phyloP scores from a whole-genome alignment of 2,797 vertebrate genomes.

The Toxotes lorentzi region DNA sequence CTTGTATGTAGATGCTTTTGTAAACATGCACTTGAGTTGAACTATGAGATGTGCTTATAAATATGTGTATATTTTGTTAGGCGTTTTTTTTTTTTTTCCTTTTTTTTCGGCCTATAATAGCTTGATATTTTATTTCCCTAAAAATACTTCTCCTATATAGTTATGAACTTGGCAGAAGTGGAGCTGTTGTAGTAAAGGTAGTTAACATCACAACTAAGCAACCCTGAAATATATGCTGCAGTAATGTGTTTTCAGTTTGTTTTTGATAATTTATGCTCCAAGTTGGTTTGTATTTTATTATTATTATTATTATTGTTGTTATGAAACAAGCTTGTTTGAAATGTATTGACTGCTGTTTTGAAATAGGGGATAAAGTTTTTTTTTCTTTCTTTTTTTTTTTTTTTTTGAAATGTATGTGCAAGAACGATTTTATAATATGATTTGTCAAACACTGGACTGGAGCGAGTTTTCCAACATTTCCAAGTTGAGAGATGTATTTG shows the following conservation, averaged over 20 bases:
- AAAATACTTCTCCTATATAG: conserved; percentile 71
- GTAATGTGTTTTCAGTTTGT: conserved; percentile 90
- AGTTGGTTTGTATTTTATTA: conserved; percentile 92
- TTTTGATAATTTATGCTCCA: conserved; percentile 93
- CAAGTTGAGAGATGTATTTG: conserved; percentile 82
- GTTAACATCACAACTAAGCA: conserved; percentile 89
- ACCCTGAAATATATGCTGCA: conserved; percentile 99
- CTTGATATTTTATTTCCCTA: conserved; percentile 75
- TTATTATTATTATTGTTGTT: conserved; percentile 88
- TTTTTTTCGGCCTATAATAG: conserved; percentile 60
- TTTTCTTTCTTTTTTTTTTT: conserved; percentile 59
- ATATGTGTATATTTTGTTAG: conserved; percentile 82
- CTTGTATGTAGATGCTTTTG: conserved; percentile 83
- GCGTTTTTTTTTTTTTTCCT: conserved; percentile 33
- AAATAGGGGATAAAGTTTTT: conserved; percentile 94
- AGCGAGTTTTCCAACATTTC: conserved; percentile 90
- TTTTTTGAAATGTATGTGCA: conserved; percentile 76
- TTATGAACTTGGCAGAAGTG: conserved; percentile 82
- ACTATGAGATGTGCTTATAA: conserved; percentile 78
- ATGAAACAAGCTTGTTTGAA: conserved; percentile 95
- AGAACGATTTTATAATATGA: conserved; percentile 94
- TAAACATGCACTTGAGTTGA: conserved; percentile 84
- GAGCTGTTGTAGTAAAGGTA: conserved; percentile 89
- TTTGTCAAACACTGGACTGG: conserved; percentile 99
- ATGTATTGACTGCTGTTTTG: conserved; percentile 99